Percentiles rank a stretch among this genome's conserved stretches.
Evolutionary conservation across 2,797 vertebrate species (phyloP).

Genomic region (Bufotes viridis): DNA sequence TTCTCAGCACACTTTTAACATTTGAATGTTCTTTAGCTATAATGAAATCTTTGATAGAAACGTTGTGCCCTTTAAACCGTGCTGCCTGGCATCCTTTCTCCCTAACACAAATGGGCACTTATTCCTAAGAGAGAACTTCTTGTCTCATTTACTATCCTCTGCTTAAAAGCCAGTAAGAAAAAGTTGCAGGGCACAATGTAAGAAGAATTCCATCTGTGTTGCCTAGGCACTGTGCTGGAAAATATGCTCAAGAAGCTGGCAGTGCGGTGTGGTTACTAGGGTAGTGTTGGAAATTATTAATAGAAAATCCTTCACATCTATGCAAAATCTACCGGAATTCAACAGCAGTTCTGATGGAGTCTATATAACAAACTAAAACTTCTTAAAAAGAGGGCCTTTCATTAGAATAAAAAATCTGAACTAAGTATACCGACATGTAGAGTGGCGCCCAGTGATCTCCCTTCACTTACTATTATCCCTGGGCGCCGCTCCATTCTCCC

Average conservation of each 20-base stretch:
- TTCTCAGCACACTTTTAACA: neutral
- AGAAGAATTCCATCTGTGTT: slow-evolving; percentile 49
- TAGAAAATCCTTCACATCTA: slow-evolving; percentile 1
- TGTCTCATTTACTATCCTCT: slow-evolving; percentile 33
- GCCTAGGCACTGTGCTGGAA: slow-evolving; percentile 43
- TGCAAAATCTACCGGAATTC: neutral
- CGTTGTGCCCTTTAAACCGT: neutral
- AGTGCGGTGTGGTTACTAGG: slow-evolving; percentile 11
- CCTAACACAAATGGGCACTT: slow-evolving; percentile 24
- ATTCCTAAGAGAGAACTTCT: slow-evolving; percentile 26
- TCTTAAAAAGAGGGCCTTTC: neutral
- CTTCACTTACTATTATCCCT: no score
- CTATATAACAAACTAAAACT: neutral
- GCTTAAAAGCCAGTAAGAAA: slow-evolving; percentile 23
- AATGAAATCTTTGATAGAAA: slow-evolving; percentile 7
- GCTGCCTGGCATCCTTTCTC: slow-evolving; percentile 11
- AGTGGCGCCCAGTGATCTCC: no score
- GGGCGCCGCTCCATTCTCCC: no score
- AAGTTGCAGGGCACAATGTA: slow-evolving; percentile 29
- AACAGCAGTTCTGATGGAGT: neutral
- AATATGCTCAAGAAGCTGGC: slow-evolving; percentile 9
- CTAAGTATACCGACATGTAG: no score
- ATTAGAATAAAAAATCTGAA: no score
- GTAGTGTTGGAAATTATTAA: slow-evolving; percentile 19
- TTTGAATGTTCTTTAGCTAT: neutral